Evolutionary conservation across 2,113 vertebrate species (phyloP).

Genomic region (Cacatua alba): DNA sequence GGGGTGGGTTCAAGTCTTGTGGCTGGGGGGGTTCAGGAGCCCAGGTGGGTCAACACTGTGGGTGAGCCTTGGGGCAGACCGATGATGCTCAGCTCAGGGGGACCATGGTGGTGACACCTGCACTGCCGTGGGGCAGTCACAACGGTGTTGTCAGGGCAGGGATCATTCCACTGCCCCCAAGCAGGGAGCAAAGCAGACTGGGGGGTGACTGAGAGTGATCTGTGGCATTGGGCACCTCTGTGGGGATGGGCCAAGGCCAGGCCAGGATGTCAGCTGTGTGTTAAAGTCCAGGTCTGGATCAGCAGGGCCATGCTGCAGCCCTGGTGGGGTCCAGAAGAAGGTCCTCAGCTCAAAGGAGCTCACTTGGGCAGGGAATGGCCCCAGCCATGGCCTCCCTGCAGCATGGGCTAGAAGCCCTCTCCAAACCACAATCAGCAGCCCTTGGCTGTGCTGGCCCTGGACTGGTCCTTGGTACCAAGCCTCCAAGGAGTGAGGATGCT

Average conservation of each 20-base stretch:
- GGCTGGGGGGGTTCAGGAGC: background rate
- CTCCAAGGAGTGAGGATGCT: background rate
- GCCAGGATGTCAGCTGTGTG: background rate
- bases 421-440: background rate
- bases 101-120: background rate
- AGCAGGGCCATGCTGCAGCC: background rate
- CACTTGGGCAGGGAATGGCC: background rate
- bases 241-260: background rate
- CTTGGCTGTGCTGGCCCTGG: background rate
- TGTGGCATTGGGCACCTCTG: rapidly evolving
- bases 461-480: background rate
- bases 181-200: background rate
- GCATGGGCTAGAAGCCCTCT: background rate
- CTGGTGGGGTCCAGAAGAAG: background rate
- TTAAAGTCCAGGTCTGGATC: background rate
- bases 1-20: background rate
- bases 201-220: background rate
- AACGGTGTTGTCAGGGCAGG: background rate
- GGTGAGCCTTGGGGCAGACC: background rate
- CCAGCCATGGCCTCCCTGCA: background rate
- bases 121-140: background rate
- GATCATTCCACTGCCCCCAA: background rate
- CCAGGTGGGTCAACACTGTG: background rate
- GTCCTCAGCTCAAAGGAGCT: background rate
- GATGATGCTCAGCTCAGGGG: background rate